Evolutionary conservation across 2,888 invertebrate species (phyloP).

Genomic region (Pseudeuparius sepicola): DNA sequence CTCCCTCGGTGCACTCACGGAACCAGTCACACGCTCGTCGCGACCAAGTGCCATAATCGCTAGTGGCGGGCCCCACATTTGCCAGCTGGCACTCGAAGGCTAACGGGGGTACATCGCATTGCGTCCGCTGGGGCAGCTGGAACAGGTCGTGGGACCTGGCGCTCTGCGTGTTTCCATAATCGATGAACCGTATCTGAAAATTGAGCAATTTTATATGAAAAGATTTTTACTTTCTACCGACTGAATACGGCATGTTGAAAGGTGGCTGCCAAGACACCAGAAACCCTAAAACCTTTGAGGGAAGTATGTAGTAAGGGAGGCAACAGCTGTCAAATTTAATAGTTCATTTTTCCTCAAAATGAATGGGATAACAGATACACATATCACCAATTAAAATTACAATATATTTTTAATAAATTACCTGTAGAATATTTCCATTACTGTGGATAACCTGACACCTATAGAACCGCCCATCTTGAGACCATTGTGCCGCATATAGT

Average conservation of each 20-base stretch:
- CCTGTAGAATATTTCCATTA: no score
- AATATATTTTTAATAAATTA: no score
- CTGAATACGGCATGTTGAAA: no score
- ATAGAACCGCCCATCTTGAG: conserved; percentile 41
- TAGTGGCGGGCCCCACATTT: conserved; percentile 58
- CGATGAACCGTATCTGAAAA: conserved; percentile 62
- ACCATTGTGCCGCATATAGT: conserved; percentile 49
- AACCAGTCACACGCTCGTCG: conserved; percentile 44
- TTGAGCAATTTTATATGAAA: conserved; percentile 11
- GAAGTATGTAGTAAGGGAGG: no score
- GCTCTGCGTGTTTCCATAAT: conserved; percentile 57
- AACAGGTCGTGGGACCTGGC: conserved; percentile 42
- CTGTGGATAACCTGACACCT: conserved; percentile 50
- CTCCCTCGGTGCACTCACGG: conserved; percentile 26
- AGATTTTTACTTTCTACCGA: no score
- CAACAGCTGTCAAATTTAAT: no score
- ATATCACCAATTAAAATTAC: no score
- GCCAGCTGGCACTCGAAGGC: conserved; percentile 64
- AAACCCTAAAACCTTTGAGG: no score
- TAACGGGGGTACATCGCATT: conserved; percentile 43
- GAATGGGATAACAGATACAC: no score
- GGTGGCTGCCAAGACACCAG: no score
- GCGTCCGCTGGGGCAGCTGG: conserved; percentile 30
- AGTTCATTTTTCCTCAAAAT: no score
- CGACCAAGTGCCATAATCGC: conserved; percentile 54